Evolutionary conservation across 2,888 invertebrate genomes (phyloP), one percentile per base, ranked within the genome.

Genomic region (Noctua janthe): DNA sequence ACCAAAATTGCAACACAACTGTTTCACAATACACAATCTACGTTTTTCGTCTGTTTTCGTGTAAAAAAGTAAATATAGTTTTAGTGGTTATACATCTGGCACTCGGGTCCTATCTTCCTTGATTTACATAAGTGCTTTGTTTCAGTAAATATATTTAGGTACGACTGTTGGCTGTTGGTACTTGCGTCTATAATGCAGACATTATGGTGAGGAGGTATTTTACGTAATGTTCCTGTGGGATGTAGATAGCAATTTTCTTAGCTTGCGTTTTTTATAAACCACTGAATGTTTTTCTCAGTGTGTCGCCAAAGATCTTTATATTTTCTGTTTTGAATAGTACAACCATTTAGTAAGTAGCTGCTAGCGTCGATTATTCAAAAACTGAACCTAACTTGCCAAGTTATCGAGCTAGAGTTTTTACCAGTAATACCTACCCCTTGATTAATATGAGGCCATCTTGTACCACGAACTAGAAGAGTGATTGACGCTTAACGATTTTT

Each of bases 81-180:
- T 54, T 81, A 71, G 20, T 76, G 35, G 56, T 56, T 29, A 49
- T 56, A 78, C 64, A 74, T 81, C 77, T 80, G 73, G 64, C 35
- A 64, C 69, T 23, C 74, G 11, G 51, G 15, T 49, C 43, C 67
- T 81, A 76, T 75, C 82, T 85, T 71, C 1, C 35, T 66, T 76
- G 79, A 80, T 88, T 85, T 85, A 83, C 83, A 87, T 87, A 87
- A 87, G 64, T 76, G 56, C 73, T 43, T 74, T 74, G 71, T 85
- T 81, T 76, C 75, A 43, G 69, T 78, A 82, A 81, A 74, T 72
- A 75, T 70, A 83, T 71, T 83, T 82, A n/a, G 70, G 64, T 71
- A 71, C 62, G 47, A 62, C 71, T 74, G 56, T 49, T 67, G 47
- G 43, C 1, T 64, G 64, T 10, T 43, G 29, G 75, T 70, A 15